These are phyloP conservation scores for Parazoanthus atlanticus DNA, from an alignment of 92 coral and sea anemone species.

Conservation along the genomic window DNA sequence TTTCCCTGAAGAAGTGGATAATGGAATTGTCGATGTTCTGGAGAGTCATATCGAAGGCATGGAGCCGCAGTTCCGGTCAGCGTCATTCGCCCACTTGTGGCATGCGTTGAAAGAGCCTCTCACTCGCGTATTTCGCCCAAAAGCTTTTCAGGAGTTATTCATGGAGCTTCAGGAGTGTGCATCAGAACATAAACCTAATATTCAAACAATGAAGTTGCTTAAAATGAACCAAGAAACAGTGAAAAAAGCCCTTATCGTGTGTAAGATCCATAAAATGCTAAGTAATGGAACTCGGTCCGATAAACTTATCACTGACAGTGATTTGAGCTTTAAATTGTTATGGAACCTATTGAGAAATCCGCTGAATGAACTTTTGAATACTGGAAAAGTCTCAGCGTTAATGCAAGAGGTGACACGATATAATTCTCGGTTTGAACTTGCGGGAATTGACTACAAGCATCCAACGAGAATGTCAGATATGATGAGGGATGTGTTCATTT, in stretches of 20 bases:
- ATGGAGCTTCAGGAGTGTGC: slow-evolving; percentile 60
- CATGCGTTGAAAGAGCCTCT: slow-evolving; percentile 73
- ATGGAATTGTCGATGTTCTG: slow-evolving; percentile 57
- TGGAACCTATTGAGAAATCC: slow-evolving; percentile 75
- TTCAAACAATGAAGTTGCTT: slow-evolving; percentile 12
- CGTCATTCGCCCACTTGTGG: slow-evolving; percentile 84
- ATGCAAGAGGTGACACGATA: slow-evolving; percentile 69
- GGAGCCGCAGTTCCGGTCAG: slow-evolving; percentile 90
- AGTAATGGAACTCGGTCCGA: background rate
- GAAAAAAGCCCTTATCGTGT: slow-evolving; percentile 33
- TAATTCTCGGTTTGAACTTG: slow-evolving; percentile 77
- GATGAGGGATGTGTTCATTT: slow-evolving; percentile 77
- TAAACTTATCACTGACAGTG: background rate
- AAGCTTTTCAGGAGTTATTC: slow-evolving; percentile 43
- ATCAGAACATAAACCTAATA: slow-evolving; percentile 42
- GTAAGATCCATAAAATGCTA: slow-evolving; percentile 19
- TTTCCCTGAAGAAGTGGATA: slow-evolving; percentile 59
- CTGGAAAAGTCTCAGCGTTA: slow-evolving; percentile 64
- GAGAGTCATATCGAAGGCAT: slow-evolving; percentile 83
- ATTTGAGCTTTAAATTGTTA: slow-evolving; percentile 45
- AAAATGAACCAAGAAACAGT: slow-evolving; percentile 1
- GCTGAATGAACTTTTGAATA: slow-evolving; percentile 61
- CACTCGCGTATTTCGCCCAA: slow-evolving; percentile 69
- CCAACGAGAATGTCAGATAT: slow-evolving; percentile 91
- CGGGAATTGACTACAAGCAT: slow-evolving; percentile 72